These are phyloP conservation scores for Neelides sp. DNA, from an alignment of 1,140 invertebrate genomes.

Conservation along the genomic window DNA sequence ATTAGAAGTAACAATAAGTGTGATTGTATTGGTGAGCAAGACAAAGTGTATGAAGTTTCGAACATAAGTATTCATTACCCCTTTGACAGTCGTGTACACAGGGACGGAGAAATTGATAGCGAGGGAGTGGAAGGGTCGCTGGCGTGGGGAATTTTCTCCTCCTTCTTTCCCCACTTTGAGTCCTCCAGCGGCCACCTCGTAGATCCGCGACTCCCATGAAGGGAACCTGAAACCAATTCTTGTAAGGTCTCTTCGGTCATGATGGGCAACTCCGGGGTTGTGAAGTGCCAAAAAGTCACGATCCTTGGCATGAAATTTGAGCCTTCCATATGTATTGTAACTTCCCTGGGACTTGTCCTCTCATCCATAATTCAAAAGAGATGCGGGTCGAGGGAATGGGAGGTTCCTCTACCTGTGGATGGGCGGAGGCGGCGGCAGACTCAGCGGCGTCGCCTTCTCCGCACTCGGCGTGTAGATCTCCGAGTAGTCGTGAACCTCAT, in stretches of 20 bases:
- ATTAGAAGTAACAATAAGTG: too few species aligned
- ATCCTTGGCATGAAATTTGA: too few species aligned
- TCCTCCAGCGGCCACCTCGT: conserved; percentile 76
- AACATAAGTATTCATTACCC: too few species aligned
- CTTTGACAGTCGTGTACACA: conserved; percentile 91
- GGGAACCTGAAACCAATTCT: conserved; percentile 55
- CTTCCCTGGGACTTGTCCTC: too few species aligned
- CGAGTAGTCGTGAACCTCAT: conserved; percentile 75
- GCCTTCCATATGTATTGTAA: too few species aligned
- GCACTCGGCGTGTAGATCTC: conserved; percentile 86
- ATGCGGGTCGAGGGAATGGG: not conserved
- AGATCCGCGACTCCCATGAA: conserved; percentile 89
- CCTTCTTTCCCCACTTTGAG: conserved; percentile 40
- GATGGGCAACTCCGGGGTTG: too few species aligned
- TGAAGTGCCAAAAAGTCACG: too few species aligned
- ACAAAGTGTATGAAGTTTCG: not conserved
- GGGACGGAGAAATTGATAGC: conserved; percentile 51
- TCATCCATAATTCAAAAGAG: too few species aligned
- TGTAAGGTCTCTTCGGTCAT: too few species aligned
- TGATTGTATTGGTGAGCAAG: too few species aligned
- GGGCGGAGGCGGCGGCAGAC: conserved; percentile 69
- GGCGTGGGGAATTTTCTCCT: conserved; percentile 23
- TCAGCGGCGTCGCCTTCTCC: conserved; percentile 44
- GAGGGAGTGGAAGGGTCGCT: conserved; percentile 26
- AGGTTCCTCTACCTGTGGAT: conserved; percentile 46